Conservation (phyloP, 2,113 vertebrate species). For the Triplophysa dalaica region DNA sequence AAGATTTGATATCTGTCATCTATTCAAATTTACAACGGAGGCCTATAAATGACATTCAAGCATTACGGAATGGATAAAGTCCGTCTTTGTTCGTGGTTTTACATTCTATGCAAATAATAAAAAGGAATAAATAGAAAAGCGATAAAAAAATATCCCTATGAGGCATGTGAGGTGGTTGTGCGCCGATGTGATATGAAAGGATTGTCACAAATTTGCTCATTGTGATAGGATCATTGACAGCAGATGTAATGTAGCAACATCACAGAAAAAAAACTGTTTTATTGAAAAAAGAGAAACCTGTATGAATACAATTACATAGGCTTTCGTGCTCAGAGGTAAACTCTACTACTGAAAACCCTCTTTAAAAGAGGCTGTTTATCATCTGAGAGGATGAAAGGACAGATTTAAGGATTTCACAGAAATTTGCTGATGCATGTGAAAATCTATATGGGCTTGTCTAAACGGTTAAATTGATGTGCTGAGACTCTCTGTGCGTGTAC, state of each 20-base stretch:
- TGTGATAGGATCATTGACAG: background rate
- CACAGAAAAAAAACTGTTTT: background rate
- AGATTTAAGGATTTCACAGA: background rate
- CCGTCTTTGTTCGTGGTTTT: slow-evolving; percentile 7
- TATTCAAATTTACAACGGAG: slow-evolving; percentile 20
- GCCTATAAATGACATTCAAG: slow-evolving; percentile 4
- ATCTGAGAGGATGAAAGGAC: background rate
- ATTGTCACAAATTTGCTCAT: background rate
- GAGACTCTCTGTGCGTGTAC: no score
- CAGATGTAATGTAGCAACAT: background rate
- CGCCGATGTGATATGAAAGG: background rate
- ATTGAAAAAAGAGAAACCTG: background rate
- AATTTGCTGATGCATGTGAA: background rate
- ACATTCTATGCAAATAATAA: background rate
- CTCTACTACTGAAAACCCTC: background rate
- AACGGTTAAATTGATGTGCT: no score
- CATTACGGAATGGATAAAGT: background rate
- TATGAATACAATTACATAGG: background rate
- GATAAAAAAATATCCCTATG: background rate
- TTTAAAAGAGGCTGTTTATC: background rate
- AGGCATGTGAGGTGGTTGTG: background rate
- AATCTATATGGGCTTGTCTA: no score
- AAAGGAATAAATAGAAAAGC: background rate
- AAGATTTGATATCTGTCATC: slow-evolving; percentile 17
- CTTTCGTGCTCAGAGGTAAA: background rate